Conservation (phyloP, 2,888 invertebrate species). For the Zonitis immaculata region DNA sequence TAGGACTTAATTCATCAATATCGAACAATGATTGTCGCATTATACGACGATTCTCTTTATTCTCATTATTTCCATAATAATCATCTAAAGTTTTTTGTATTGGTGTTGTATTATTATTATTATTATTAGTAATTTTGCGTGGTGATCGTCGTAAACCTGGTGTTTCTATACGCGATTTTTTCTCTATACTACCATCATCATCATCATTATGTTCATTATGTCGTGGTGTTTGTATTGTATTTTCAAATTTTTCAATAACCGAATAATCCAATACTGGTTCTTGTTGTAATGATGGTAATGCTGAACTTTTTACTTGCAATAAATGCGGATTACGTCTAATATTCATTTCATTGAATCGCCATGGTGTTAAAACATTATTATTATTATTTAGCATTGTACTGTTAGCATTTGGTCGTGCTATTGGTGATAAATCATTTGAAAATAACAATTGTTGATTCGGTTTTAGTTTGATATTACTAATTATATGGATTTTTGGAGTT, state of each 20-base stretch:
- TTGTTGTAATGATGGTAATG: constrained; percentile 26
- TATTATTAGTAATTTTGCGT: not conserved
- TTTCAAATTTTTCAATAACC: constrained; percentile 22
- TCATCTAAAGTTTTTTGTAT: constrained; percentile 22
- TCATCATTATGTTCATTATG: not conserved
- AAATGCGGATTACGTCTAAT: constrained; percentile 28
- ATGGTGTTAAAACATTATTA: constrained; percentile 19
- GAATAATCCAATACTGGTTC: constrained; percentile 29
- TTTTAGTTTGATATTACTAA: constrained; percentile 6
- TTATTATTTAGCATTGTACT: constrained; percentile 18
- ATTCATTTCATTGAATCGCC: constrained; percentile 23
- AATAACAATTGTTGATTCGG: not conserved
- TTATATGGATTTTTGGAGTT: constrained; percentile 4
- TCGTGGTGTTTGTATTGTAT: not conserved
- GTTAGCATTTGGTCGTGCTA: constrained; percentile 14
- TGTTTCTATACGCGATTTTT: not conserved
- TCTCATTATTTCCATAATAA: constrained; percentile 13
- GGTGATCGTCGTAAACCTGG: not conserved
- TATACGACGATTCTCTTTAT: constrained; percentile 6
- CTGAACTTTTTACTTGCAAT: constrained; percentile 23
- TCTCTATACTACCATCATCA: not conserved
- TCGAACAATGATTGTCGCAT: constrained; percentile 22
- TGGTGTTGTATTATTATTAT: not conserved
- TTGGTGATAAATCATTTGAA: not conserved
- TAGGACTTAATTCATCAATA: constrained; percentile 20